Evolutionary conservation across 2,888 invertebrate species (phyloP), one percentile per base, ranked within the genome.

Genomic region (Ichneumon xanthorius): DNA sequence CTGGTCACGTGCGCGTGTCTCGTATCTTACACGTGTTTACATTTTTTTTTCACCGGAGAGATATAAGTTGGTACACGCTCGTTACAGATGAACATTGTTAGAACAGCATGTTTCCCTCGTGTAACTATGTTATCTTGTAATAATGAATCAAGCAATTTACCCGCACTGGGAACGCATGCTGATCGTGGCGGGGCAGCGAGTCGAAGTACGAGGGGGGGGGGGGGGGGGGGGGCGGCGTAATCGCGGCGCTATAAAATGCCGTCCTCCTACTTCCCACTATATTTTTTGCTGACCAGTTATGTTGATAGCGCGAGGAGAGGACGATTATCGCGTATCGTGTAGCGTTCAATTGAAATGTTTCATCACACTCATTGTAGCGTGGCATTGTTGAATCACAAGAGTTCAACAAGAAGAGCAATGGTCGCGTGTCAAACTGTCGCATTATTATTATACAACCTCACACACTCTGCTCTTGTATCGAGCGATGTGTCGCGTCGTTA

Each of bases 321-420:
- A 14, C 26, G n/a, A 30, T 22, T n/a, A 63, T 33, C 37, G 19
- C 61, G 22, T 9, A 22, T 70, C 76, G 4, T 53, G 63, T 33
- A n/a, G 19, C 7, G 33, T 30, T 48, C 4, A 55, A 77, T 77
- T 67, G 33, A 72, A 71, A 77, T 65, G 71, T 77, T 82, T 71
- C 65, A 30, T 72, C 65, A 61, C 65, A 45, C 65, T 26, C 45
- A 5, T 22, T 67, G n/a, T 67, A 19, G 1, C 19, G 37, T 22
- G 22, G 19, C 19, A 37, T 67, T 40, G 19, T 45, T n/a, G n/a
- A 9, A 67, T 67, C 19, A 45, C 67, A 61, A 37, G 37, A 58
- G 40, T 40, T 40, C 40, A 40, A 40, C 40, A 11, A 9, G 33
- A 33, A 40, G 40, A 26, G 58, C 58, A 58, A 26, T 26, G 58